A percentile compares a stretch with the other conserved stretches of the same genome.
Evolutionary conservation across 2,888 invertebrate species (phyloP).

Genomic region (Isoperla grammatica): DNA sequence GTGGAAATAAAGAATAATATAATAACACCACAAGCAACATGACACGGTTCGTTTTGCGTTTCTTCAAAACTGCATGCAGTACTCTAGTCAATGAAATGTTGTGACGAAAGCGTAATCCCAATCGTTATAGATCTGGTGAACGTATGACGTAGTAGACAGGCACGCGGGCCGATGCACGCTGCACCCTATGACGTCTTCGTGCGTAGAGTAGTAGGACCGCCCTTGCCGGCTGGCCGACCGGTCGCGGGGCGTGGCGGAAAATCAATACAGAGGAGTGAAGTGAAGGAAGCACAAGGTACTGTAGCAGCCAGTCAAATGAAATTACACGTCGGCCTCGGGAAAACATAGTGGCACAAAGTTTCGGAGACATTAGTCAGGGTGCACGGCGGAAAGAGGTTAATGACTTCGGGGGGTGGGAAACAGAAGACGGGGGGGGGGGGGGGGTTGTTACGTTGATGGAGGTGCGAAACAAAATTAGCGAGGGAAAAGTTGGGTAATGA

Average conservation of each 20-base stretch:
- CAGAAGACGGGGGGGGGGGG: constrained; percentile 11
- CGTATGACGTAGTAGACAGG: background rate
- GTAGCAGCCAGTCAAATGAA: constrained; percentile 1
- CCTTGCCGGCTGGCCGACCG: constrained; percentile 23
- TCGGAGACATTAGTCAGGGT: background rate
- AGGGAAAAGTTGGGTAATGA: constrained; percentile 1
- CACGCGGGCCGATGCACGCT: background rate
- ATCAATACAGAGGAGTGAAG: constrained; percentile 24
- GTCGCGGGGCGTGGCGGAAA: constrained; percentile 26
- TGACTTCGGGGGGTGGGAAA: background rate
- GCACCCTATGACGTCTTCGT: background rate
- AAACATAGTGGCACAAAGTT: too few relatives aligned
- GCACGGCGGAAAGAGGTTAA: background rate
- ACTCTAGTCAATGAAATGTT: too few relatives aligned
- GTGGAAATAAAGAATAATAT: too few relatives aligned
- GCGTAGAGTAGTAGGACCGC: constrained; percentile 16
- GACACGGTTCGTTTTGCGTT: too few relatives aligned
- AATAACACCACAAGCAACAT: too few relatives aligned
- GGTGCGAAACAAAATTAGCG: constrained; percentile 6
- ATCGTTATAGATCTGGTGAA: too few relatives aligned
- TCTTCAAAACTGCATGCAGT: too few relatives aligned
- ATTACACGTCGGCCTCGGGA: background rate
- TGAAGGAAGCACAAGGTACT: background rate
- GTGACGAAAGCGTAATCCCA: too few relatives aligned
- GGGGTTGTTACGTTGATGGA: constrained; percentile 17